Evolutionary conservation across 2,888 invertebrate species (phyloP).

Genomic region (Lampropteryx suffumata): DNA sequence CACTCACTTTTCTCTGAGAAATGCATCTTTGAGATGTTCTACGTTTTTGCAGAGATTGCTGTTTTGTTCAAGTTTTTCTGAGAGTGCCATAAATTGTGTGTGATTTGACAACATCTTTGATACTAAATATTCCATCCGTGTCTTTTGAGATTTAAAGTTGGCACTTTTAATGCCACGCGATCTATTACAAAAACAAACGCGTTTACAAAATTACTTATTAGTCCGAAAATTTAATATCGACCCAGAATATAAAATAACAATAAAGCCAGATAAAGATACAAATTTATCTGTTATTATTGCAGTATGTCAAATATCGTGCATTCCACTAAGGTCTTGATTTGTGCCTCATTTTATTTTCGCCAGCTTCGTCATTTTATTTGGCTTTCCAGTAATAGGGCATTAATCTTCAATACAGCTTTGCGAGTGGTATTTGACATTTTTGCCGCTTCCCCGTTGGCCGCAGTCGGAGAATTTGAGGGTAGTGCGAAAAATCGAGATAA

Average conservation of each 20-base stretch:
- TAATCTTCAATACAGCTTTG: slow-evolving; percentile 52
- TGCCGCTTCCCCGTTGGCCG: slow-evolving; percentile 39
- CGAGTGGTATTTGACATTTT: slow-evolving; percentile 51
- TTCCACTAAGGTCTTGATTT: slow-evolving; percentile 11
- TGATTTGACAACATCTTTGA: background rate
- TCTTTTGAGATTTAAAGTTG: too few species aligned
- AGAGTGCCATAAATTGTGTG: background rate
- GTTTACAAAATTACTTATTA: too few species aligned
- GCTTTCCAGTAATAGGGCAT: slow-evolving; percentile 51
- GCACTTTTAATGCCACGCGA: too few species aligned
- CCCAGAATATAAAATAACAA: too few species aligned
- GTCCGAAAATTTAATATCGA: too few species aligned
- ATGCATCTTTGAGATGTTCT: slow-evolving; percentile 12
- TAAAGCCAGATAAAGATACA: too few species aligned
- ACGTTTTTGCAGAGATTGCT: slow-evolving; percentile 1
- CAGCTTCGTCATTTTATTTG: slow-evolving; percentile 41
- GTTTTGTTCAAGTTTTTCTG: slow-evolving; percentile 1
- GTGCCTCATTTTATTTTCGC: slow-evolving; percentile 18
- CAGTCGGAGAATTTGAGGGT: slow-evolving; percentile 33
- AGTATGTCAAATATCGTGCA: too few species aligned
- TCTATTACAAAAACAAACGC: too few species aligned
- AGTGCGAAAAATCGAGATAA: slow-evolving; percentile 37
- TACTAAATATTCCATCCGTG: too few species aligned
- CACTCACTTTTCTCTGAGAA: slow-evolving; percentile 36
- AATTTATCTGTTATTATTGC: too few species aligned